Conservation (phyloP, 2,797 vertebrate species). For the Tolypeutes matacus region DNA sequence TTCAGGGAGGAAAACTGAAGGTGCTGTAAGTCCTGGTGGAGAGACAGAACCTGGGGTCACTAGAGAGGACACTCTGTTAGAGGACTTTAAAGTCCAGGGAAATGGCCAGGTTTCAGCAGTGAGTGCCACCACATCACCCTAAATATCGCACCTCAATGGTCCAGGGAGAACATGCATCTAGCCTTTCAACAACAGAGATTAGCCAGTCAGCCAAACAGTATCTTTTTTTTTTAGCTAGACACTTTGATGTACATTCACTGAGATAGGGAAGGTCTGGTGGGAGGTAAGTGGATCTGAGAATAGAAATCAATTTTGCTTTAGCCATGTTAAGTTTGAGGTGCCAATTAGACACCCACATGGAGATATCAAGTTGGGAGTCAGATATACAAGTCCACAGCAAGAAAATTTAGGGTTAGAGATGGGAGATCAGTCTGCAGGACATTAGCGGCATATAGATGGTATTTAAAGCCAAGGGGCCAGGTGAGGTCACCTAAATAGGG, state of each 20-base stretch:
- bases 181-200: not conserved
- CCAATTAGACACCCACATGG: not conserved
- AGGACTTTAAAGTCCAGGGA: not conserved
- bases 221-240: not conserved
- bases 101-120: not conserved
- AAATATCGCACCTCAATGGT: not conserved
- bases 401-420: not conserved
- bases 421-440: not conserved
- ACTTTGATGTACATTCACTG: not conserved
- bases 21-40: not conserved
- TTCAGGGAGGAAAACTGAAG: not conserved
- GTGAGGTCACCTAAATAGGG: not conserved
- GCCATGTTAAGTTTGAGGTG: not conserved
- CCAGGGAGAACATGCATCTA: not conserved
- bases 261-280: not conserved
- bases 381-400: not conserved
- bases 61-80: not conserved
- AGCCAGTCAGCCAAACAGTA: not conserved
- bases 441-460: not conserved
- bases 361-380: not conserved
- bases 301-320: not conserved
- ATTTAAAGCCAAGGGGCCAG: not conserved
- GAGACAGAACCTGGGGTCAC: not conserved
- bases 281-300: not conserved
- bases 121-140: not conserved